Evolutionary conservation across 2,888 invertebrate species (phyloP).

Genomic region (Tineola bisselliella): DNA sequence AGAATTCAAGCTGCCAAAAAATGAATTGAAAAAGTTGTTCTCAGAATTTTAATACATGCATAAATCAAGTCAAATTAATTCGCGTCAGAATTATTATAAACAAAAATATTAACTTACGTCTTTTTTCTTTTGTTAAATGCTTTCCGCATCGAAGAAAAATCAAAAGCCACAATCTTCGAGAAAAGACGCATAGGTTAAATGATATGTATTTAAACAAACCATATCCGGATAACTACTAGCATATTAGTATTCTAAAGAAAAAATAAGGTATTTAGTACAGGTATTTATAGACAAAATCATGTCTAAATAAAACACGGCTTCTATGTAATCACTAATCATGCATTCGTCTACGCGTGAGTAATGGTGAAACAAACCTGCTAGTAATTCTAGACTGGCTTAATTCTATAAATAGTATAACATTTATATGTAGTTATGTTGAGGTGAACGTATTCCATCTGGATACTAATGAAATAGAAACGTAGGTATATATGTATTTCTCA

Average conservation of each 20-base stretch:
- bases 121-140: no score
- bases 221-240: background rate
- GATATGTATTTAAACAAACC: background rate
- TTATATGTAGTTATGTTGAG: background rate
- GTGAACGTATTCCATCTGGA: background rate
- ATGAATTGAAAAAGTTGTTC: background rate
- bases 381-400: background rate
- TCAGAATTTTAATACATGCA: background rate
- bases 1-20: background rate
- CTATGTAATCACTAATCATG: background rate
- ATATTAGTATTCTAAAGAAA: no score
- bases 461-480: background rate
- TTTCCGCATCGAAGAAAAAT: no score
- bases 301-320: background rate
- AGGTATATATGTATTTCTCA: no score
- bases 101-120: no score
- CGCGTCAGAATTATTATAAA: no score
- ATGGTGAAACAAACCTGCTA: slow-evolving; percentile 2
- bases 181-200: no score
- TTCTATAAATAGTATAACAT: slow-evolving; percentile 2
- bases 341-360: background rate
- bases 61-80: no score
- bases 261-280: background rate
- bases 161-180: no score
- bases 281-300: background rate